Conservation (phyloP, 92 coral and sea anemone species). For the Parazoanthus darwini region DNA sequence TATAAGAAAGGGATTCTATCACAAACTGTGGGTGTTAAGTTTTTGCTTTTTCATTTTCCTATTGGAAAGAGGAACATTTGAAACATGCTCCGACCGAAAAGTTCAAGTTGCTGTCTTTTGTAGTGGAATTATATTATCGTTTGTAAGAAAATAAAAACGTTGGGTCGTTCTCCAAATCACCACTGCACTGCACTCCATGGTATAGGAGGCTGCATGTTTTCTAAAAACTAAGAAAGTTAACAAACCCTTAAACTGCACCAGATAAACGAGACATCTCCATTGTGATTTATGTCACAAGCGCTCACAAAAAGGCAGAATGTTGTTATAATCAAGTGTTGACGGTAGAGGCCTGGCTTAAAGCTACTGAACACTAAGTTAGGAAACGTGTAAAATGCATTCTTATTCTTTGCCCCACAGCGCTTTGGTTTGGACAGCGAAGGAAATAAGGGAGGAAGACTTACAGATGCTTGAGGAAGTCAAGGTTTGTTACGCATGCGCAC, state of each 20-base stretch:
- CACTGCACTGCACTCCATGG: too few relatives aligned
- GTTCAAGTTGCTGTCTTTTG: background rate
- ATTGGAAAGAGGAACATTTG: background rate
- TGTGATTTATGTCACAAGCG: too few relatives aligned
- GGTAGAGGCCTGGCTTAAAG: too few relatives aligned
- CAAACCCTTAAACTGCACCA: background rate
- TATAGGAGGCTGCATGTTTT: too few relatives aligned
- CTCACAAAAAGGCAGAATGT: too few relatives aligned
- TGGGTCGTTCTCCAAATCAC: too few relatives aligned
- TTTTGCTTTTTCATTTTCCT: background rate
- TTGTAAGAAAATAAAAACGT: too few relatives aligned
- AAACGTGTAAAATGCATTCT: background rate
- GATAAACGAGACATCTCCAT: background rate
- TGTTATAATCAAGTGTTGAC: background rate
- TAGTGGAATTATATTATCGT: background rate
- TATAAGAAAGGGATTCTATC: background rate
- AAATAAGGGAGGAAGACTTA: conserved; percentile 64
- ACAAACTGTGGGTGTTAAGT: background rate
- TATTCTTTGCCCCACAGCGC: conserved; percentile 58
- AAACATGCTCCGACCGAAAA: background rate
- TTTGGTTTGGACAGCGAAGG: conserved; percentile 81
- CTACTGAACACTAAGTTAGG: background rate
- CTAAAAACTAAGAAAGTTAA: too few relatives aligned
- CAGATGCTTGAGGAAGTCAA: conserved; percentile 50
- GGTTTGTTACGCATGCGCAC: conserved; percentile 38